These are phyloP conservation scores for Grus americana DNA, from an alignment of 2,113 vertebrate species.

Conservation along the genomic window DNA sequence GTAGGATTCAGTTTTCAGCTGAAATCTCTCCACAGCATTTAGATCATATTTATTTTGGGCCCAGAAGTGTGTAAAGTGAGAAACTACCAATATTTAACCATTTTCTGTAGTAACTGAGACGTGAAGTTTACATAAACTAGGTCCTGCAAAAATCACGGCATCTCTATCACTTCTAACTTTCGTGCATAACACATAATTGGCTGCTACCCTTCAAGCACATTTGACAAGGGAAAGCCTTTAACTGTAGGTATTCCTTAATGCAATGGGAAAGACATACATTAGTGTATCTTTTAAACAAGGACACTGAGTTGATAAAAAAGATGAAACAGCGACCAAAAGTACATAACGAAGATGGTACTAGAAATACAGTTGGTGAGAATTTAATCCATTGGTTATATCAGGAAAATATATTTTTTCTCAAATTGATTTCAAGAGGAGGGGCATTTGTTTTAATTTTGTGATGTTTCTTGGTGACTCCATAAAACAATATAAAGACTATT, in stretches of 20 bases:
- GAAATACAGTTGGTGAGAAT: background rate
- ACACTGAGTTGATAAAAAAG: background rate
- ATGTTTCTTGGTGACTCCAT: background rate
- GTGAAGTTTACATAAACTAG: slow-evolving; percentile 60
- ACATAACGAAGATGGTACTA: background rate
- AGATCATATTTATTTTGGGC: slow-evolving; percentile 62
- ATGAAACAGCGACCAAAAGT: background rate
- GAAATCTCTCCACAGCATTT: slow-evolving; percentile 69
- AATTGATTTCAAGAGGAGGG: background rate
- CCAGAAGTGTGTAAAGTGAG: slow-evolving; percentile 30
- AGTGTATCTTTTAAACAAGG: background rate
- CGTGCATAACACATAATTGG: background rate
- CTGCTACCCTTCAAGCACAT: background rate
- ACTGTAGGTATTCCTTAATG: slow-evolving; percentile 30
- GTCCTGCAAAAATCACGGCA: slow-evolving; percentile 65
- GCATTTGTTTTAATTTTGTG: background rate
- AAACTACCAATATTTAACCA: slow-evolving; percentile 17
- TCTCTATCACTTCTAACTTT: slow-evolving; percentile 13
- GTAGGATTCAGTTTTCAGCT: slow-evolving; percentile 54
- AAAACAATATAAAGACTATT: background rate
- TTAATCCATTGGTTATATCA: background rate
- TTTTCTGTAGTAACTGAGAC: slow-evolving; percentile 41
- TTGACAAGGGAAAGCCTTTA: slow-evolving; percentile 36
- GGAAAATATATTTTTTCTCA: background rate
- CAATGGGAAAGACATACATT: slow-evolving; percentile 25